Evolutionary conservation across 2,797 vertebrate species (phyloP).

Genomic region (Sciaenops ocellatus): DNA sequence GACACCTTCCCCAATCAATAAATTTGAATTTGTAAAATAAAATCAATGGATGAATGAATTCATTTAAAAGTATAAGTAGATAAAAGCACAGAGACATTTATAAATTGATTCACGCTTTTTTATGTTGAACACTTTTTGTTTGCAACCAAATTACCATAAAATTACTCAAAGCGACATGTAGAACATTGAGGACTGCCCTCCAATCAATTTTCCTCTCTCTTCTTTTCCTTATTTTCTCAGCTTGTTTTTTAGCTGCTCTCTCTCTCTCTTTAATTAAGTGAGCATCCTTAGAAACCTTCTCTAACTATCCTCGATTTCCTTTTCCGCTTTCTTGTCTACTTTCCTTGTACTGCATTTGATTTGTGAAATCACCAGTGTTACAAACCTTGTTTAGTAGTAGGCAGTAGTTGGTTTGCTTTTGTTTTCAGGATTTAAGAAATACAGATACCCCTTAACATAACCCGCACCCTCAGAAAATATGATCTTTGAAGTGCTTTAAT

Average conservation of each 20-base stretch:
- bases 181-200: not conserved
- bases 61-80: not conserved
- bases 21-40: not conserved
- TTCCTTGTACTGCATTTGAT: not conserved
- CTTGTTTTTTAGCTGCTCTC: not conserved
- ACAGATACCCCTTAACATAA: not conserved
- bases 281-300: not conserved
- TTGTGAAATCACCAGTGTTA: not conserved
- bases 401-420: not conserved
- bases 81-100: not conserved
- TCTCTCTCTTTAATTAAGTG: not conserved
- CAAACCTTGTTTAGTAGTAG: not conserved
- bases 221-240: not conserved
- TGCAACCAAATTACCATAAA: not conserved
- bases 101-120: not conserved
- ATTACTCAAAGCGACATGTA: not conserved
- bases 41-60: not conserved
- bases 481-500: too few relatives aligned
- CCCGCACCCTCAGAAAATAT: not conserved
- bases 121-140: not conserved
- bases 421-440: not conserved
- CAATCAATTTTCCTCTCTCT: not conserved
- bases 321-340: not conserved
- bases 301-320: not conserved
- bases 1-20: not conserved